Evolutionary conservation across 2,797 vertebrate species (phyloP).

Genomic region (Poecilia gillii): DNA sequence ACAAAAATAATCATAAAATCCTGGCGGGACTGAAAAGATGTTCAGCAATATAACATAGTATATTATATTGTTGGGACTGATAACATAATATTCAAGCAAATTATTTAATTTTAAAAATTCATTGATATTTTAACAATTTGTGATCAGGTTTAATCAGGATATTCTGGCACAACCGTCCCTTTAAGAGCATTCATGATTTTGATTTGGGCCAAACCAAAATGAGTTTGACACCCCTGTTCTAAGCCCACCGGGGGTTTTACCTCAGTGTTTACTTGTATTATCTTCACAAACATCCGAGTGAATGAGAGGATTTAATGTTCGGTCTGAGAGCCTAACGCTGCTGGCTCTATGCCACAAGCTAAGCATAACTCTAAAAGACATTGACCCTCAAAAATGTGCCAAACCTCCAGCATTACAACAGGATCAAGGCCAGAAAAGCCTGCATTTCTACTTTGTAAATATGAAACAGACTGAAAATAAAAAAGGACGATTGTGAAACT

Average conservation of each 20-base stretch:
- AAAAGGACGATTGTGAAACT: neutral
- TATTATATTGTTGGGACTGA: too few relatives aligned
- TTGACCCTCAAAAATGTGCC: slow-evolving; percentile 69
- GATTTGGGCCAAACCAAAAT: too few relatives aligned
- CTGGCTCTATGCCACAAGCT: slow-evolving; percentile 67
- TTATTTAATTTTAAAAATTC: too few relatives aligned
- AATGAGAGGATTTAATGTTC: slow-evolving; percentile 60
- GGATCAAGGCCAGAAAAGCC: slow-evolving; percentile 52
- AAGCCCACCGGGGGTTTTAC: neutral
- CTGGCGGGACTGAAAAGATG: too few relatives aligned
- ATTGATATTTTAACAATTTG: too few relatives aligned
- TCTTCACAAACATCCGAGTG: slow-evolving; percentile 53
- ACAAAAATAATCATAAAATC: too few relatives aligned
- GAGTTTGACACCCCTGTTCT: neutral
- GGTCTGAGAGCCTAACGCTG: slow-evolving; percentile 58
- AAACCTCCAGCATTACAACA: slow-evolving; percentile 62
- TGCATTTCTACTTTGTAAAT: slow-evolving; percentile 15
- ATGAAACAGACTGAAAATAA: neutral
- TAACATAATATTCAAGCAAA: too few relatives aligned
- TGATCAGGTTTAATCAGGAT: too few relatives aligned
- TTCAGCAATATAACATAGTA: too few relatives aligned
- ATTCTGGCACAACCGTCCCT: too few relatives aligned
- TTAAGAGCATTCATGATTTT: too few relatives aligned
- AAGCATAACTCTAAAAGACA: slow-evolving; percentile 76
- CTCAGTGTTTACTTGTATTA: slow-evolving; percentile 9